Evolutionary conservation across 2,113 vertebrate genomes (phyloP).

Genomic region (Asarcornis scutulata): DNA sequence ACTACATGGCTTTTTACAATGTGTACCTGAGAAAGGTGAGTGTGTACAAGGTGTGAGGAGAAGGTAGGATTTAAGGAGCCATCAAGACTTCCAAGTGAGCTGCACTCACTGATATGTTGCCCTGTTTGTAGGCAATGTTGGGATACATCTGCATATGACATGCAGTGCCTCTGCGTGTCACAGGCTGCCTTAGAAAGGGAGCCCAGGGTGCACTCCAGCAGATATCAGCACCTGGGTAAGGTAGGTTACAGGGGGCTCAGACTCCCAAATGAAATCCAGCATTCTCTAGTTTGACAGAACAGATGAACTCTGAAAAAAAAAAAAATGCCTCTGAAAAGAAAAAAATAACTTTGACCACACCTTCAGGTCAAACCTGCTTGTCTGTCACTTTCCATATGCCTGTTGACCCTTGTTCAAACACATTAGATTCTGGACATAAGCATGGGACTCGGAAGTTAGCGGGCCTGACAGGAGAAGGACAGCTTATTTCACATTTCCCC

Average conservation of each 20-base stretch:
- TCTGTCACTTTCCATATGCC: neutral
- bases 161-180: neutral
- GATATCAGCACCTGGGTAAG: fast-evolving
- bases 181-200: neutral
- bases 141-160: neutral
- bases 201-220: neutral
- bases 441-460: neutral
- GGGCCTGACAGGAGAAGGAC: neutral
- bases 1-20: neutral
- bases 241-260: neutral
- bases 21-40: neutral
- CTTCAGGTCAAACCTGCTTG: neutral
- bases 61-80: neutral
- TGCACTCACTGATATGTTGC: neutral
- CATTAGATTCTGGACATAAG: neutral
- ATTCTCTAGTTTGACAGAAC: neutral
- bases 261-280: neutral
- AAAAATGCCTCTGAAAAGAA: neutral
- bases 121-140: neutral
- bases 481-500: neutral
- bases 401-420: neutral
- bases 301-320: neutral
- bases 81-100: neutral
- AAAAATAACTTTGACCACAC: neutral
- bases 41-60: neutral